Base-by-base conservation (phyloP, 2,888 invertebrate species). In the Kryphioiulus occultus region DNA sequence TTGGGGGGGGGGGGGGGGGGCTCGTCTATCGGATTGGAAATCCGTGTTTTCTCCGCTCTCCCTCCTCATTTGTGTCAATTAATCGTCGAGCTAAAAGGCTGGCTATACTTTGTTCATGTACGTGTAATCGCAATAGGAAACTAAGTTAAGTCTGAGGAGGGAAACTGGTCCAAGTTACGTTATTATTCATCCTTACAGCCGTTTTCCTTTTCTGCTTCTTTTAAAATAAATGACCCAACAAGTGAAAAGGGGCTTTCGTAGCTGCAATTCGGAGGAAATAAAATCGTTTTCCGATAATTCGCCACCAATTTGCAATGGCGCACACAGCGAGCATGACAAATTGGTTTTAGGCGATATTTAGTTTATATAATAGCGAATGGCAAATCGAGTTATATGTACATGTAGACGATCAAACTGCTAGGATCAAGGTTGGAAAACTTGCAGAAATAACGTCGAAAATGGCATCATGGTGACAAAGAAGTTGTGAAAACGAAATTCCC, bases 231-330 rank as follows among this genome's bases (percentile, higher is more conserved):
- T 78, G 78, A 30, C 78, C 15, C 30, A 78, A 78, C 78, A 78
- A 78, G 78, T 78, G 78, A 78, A 78, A 78, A 22, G 30, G 78
- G 78, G 22, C 22, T 78, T 78, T 26, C n/a, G 59, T 19, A n/a
- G 19, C 5, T 5, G n/a, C 19, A 59, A n/a, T 59, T n/a, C 26
- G 30, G 78, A 30, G 78, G 30, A 78, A 78, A 78, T 78, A 78
- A 78, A 78, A 78, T 78, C 78, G 78, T 78, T 78, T 78, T 78
- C 78, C 78, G 78, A 78, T 78, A 78, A 78, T 78, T 78, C 30
- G 12, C 78, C 26, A 30, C 30, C 78, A 78, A 78, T 78, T 78
- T 78, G 78, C 78, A 78, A 10, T 4, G 7, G 44, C 44, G 44
- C 78, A 30, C n/a, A 53, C 19, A 53, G 53, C 53, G 19, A 30